Base-by-base conservation (phyloP, 2,888 invertebrate genomes). In the Caenorhabditis sinica region DNA sequence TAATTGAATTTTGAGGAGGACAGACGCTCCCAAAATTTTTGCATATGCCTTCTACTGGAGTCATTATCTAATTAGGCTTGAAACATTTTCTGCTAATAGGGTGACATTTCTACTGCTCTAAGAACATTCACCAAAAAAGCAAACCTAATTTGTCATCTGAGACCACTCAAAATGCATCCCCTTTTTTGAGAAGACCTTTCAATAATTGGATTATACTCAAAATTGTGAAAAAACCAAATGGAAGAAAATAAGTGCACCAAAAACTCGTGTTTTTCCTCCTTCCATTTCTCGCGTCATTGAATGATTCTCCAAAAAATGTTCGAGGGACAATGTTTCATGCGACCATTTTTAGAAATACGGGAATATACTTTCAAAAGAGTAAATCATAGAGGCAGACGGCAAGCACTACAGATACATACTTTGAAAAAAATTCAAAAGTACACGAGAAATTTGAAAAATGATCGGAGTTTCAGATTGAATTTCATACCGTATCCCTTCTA, bases 301-400 rank as follows among this genome's bases (percentile, higher is more conserved):
- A 33, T 53, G n/a, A 17, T 30, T 51, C 49, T 9, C n/a, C 30
- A 69, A 69, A 69, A 53, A 36, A 63, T 33, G 49, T 66, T 30
- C 11, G 49, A 20, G 45, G n/a, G n/a, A n/a, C n/a, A n/a, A 66
- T 20, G 49, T 23, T 11, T 63, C 63, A 63, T 43, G 43, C 23
- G 63, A 43, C 63, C 25, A 63, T 40, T 6, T 40, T 40, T 13
- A 11, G 13, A 13, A n/a, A n/a, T n/a, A n/a, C n/a, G n/a, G n/a
- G n/a, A n/a, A n/a, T n/a, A n/a, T n/a, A n/a, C n/a, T n/a, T n/a
- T n/a, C n/a, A n/a, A n/a, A n/a, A n/a, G n/a, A n/a, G n/a, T n/a
- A n/a, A n/a, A n/a, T n/a, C n/a, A n/a, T n/a, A n/a, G n/a, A n/a
- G n/a, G n/a, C n/a, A n/a, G n/a, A n/a, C n/a, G n/a, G n/a, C n/a